Evolutionary conservation across 1,140 invertebrate species (phyloP).

Genomic region (Panagrolaimus sp.): DNA sequence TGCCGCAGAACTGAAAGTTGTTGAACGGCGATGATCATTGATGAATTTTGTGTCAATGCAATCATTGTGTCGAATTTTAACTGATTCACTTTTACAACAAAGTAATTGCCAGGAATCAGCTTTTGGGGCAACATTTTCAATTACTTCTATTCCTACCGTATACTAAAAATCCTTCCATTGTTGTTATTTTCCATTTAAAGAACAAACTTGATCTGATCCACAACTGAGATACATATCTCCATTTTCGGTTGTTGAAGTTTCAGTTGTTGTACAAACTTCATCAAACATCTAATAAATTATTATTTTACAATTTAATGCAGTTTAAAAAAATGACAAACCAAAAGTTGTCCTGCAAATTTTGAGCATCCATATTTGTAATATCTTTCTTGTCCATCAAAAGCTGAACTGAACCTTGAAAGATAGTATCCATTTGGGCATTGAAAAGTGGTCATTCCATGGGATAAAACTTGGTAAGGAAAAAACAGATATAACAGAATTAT

Average conservation of each 20-base stretch:
- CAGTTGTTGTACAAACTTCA: conserved; percentile 46
- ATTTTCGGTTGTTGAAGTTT: conserved; percentile 47
- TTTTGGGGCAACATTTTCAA: conserved; percentile 32
- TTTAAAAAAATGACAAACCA: conserved; percentile 21
- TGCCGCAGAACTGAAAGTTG: conserved; percentile 46
- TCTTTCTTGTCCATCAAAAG: conserved; percentile 46
- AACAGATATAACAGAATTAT: no score
- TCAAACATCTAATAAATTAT: conserved; percentile 41
- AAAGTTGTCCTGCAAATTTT: conserved; percentile 31
- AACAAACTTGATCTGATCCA: conserved; percentile 43
- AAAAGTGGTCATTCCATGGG: conserved; percentile 47
- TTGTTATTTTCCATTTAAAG: background rate
- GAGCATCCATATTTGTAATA: conserved; percentile 54
- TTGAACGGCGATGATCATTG: conserved; percentile 47
- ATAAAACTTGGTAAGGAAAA: background rate
- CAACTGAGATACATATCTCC: conserved; percentile 53
- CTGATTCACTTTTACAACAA: conserved; percentile 41
- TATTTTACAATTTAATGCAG: no score
- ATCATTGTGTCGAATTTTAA: conserved; percentile 37
- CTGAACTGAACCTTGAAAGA: conserved; percentile 48
- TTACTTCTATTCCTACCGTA: conserved; percentile 51
- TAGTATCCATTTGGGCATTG: conserved; percentile 50
- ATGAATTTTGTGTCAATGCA: conserved; percentile 53
- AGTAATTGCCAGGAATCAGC: conserved; percentile 49
- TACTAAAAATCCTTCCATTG: conserved; percentile 41